Evolutionary conservation across 1,140 invertebrate species (phyloP).

Genomic region (Periplaneta americana): DNA sequence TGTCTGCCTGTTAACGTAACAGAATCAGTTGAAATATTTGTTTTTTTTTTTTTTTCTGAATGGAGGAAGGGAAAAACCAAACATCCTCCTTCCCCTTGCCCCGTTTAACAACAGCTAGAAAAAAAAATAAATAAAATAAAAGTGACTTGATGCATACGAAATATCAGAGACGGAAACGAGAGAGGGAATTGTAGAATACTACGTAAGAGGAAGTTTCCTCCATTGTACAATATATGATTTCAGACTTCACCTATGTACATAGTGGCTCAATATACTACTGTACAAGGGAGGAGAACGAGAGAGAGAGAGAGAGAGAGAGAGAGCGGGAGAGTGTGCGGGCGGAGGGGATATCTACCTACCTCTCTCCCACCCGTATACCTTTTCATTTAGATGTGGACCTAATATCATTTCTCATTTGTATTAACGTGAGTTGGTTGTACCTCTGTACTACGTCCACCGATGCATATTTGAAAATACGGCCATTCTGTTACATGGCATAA

Average conservation of each 20-base stretch:
- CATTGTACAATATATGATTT: background rate
- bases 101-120: background rate
- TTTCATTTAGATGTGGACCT: slow-evolving; percentile 12
- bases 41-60: background rate
- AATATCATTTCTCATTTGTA: slow-evolving; percentile 13
- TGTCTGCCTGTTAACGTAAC: background rate
- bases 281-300: too few species aligned
- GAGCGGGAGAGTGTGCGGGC: too few species aligned
- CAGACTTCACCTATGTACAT: background rate
- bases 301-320: too few species aligned
- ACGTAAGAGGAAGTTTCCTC: background rate
- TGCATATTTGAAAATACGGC: slow-evolving; percentile 11
- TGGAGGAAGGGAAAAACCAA: background rate
- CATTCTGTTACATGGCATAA: background rate
- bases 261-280: background rate
- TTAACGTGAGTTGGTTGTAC: background rate
- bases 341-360: background rate
- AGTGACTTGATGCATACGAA: background rate
- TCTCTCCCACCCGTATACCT: background rate
- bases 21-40: background rate
- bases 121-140: background rate
- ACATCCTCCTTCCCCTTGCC: background rate
- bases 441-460: background rate
- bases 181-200: background rate
- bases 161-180: background rate